These are phyloP conservation scores for Arrhopalites spinosus DNA, from an alignment of 2,888 invertebrate species.

Conservation along the genomic window DNA sequence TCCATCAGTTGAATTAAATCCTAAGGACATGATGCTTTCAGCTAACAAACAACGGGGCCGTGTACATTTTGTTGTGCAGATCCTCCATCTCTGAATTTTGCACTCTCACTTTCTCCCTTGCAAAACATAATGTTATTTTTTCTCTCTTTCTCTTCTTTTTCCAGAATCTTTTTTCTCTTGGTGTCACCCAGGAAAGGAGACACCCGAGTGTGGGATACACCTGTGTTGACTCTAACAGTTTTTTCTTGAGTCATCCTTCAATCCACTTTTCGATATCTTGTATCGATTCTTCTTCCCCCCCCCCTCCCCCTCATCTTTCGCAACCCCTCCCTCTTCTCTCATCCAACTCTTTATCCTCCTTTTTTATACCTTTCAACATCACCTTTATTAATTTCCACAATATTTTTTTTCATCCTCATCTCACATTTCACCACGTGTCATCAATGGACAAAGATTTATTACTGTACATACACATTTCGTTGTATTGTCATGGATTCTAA, in stretches of 20 bases:
- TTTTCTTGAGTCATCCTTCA: background rate
- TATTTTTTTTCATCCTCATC: background rate
- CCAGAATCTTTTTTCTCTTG: background rate
- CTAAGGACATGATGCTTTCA: background rate
- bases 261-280: background rate
- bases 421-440: too few species aligned
- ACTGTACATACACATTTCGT: too few species aligned
- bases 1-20: constrained; percentile 20
- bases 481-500: too few species aligned
- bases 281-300: background rate
- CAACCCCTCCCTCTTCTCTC: background rate
- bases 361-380: background rate
- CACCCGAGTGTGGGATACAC: background rate
- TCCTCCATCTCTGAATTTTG: background rate
- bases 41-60: too few species aligned
- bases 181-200: background rate
- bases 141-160: background rate
- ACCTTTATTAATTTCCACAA: constrained; percentile 12
- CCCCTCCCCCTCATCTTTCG: background rate
- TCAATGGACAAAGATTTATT: too few species aligned
- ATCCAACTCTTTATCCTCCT: background rate
- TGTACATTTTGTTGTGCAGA: background rate
- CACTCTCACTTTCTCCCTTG: background rate
- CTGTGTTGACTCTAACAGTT: background rate
- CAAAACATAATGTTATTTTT: background rate